Percentiles rank a stretch among this genome's conserved stretches.
phyloP scores from a whole-genome alignment of 2,888 invertebrate genomes.

The Pterostichus madidus region DNA sequence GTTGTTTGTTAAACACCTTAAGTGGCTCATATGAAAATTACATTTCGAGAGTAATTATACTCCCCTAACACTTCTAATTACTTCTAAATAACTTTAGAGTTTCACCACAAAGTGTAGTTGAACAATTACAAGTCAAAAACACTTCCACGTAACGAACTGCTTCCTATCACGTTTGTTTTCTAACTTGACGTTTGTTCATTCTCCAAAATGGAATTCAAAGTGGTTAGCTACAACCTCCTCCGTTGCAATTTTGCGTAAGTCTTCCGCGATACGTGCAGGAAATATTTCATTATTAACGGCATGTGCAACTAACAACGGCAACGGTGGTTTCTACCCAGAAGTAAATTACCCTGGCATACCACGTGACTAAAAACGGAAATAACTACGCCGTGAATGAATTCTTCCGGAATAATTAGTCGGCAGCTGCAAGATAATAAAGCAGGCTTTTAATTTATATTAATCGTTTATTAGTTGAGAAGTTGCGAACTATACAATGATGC shows the following conservation, averaged over 20 bases:
- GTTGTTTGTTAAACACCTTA: conserved; percentile 49
- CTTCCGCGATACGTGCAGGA: conserved; percentile 34
- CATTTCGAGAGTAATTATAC: conserved; percentile 48
- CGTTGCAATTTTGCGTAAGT: conserved; percentile 20
- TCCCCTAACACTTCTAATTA: conserved; percentile 49
- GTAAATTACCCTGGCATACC: conserved; percentile 36
- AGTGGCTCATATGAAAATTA: conserved; percentile 44
- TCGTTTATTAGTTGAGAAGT: conserved; percentile 43
- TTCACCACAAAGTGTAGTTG: conserved; percentile 19
- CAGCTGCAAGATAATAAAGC: conserved; percentile 44
- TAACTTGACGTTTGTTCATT: conserved; percentile 13
- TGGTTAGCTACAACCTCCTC: conserved; percentile 15
- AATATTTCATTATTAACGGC: conserved; percentile 57
- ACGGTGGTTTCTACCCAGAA: background rate
- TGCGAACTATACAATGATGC: conserved; percentile 37
- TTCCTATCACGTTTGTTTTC: conserved; percentile 36
- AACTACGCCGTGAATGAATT: conserved; percentile 51
- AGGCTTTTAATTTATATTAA: conserved; percentile 50
- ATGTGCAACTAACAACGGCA: conserved; percentile 21
- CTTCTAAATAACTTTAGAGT: conserved; percentile 49
- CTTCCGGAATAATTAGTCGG: conserved; percentile 53
- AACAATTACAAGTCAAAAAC: conserved; percentile 47
- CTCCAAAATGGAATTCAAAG: conserved; percentile 3
- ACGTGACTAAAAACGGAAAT: conserved; percentile 53
- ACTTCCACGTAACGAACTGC: conserved; percentile 38